Evolutionary conservation across 2,113 vertebrate species (phyloP).

Genomic region (Prunella fulvescens): DNA sequence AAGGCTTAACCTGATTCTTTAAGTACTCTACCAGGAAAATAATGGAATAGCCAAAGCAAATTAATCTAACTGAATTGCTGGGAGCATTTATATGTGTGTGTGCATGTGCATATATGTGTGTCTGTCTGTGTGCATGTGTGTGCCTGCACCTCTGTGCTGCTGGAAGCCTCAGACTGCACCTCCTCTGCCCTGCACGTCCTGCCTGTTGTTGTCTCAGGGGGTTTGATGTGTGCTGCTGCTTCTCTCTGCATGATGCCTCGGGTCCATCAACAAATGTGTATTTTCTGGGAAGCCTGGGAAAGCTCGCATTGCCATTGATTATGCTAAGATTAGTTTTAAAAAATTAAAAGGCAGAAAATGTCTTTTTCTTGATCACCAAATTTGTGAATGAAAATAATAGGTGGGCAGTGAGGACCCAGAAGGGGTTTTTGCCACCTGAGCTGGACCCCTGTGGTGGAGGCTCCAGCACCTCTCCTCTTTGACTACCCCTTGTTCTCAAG

Average conservation of each 20-base stretch:
- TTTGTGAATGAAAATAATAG: neutral
- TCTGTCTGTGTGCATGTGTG: rapidly evolving
- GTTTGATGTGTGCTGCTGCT: neutral
- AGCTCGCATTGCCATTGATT: neutral
- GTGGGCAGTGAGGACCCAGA: neutral
- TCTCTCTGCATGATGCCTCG: neutral
- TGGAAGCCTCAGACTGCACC: neutral
- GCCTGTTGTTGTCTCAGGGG: neutral
- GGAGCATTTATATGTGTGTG: rapidly evolving
- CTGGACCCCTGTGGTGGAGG: neutral
- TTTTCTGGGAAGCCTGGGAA: neutral
- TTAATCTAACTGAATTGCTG: neutral
- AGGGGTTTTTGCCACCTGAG: neutral
- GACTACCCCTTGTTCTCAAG: neutral
- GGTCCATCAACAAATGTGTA: neutral
- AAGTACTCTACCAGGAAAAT: slow-evolving; percentile 21
- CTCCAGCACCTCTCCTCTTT: neutral
- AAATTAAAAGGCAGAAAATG: neutral
- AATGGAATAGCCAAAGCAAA: neutral
- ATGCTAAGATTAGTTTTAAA: neutral
- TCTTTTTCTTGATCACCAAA: neutral
- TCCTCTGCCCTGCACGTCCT: neutral
- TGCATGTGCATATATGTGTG: rapidly evolving
- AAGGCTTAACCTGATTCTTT: slow-evolving; percentile 38
- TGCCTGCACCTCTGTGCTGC: neutral